Percentiles rank a stretch among this genome's conserved stretches.
Conservation (phyloP, 2,113 vertebrate genomes). For the Hassar affinis region DNA sequence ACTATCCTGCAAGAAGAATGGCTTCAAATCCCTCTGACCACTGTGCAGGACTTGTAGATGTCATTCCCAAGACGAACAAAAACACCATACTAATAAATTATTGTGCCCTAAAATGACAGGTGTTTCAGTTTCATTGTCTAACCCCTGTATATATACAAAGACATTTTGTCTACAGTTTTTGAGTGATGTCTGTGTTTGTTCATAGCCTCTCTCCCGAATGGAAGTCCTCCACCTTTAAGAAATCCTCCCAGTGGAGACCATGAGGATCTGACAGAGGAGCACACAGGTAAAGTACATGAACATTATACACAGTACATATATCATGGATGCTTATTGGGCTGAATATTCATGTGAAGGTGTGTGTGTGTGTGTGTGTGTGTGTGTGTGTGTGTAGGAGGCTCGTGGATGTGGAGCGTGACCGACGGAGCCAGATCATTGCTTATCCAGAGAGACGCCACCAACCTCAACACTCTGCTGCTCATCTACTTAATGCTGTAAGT, state of each 20-base stretch:
- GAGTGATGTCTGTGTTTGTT: background rate
- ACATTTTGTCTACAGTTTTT: background rate
- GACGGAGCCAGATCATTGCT: slow-evolving; percentile 56
- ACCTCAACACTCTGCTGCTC: slow-evolving; percentile 73
- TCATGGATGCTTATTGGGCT: background rate
- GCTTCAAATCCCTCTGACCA: too few species aligned
- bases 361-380: background rate
- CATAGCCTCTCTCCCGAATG: slow-evolving; percentile 57
- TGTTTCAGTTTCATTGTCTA: too few species aligned
- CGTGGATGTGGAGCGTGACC: slow-evolving; percentile 64
- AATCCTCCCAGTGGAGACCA: slow-evolving; percentile 52
- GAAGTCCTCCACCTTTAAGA: slow-evolving; percentile 45
- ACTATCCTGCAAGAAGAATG: too few species aligned
- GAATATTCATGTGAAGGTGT: background rate
- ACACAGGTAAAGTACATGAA: slow-evolving; percentile 59
- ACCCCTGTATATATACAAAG: too few species aligned
- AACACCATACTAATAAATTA: too few species aligned
- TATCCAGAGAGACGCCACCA: slow-evolving; percentile 65
- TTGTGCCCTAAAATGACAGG: too few species aligned
- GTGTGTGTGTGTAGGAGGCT: slow-evolving; percentile 54
- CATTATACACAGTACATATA: background rate
- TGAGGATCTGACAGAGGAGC: slow-evolving; percentile 62
- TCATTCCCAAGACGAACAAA: too few species aligned
- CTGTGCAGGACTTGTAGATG: too few species aligned
- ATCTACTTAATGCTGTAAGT: slow-evolving; percentile 85